phyloP scores from a whole-genome alignment of 2,797 vertebrate species.

The Lindbergichthys nudifrons region DNA sequence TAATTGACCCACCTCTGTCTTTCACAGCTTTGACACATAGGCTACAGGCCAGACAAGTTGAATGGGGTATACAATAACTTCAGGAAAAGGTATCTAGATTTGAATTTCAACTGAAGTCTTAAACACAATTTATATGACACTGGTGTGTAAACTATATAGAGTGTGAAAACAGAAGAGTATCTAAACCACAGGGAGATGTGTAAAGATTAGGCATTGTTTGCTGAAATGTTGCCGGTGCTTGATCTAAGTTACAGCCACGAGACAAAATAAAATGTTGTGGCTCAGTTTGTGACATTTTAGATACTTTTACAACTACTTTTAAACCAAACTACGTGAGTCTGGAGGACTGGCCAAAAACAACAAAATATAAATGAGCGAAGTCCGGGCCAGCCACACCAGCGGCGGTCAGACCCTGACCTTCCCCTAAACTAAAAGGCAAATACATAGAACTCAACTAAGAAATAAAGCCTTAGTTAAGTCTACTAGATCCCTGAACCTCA shows the following conservation, averaged over 20 bases:
- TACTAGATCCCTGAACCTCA: too few relatives aligned
- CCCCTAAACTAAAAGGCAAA: too few relatives aligned
- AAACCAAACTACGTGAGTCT: too few relatives aligned
- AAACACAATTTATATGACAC: not conserved
- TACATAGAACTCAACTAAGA: too few relatives aligned
- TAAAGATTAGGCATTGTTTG: not conserved
- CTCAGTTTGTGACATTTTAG: too few relatives aligned
- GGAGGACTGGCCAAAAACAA: too few relatives aligned
- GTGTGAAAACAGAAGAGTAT: not conserved
- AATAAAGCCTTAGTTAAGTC: too few relatives aligned
- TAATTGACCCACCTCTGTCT: not conserved
- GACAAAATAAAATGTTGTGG: too few relatives aligned
- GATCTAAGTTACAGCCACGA: not conserved
- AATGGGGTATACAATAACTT: not conserved
- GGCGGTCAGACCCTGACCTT: too few relatives aligned
- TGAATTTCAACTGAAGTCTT: not conserved
- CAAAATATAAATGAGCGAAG: too few relatives aligned
- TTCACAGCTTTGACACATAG: not conserved
- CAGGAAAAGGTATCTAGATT: not conserved
- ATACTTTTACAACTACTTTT: too few relatives aligned
- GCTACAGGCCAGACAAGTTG: not conserved
- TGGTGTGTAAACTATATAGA: not conserved
- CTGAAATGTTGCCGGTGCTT: not conserved
- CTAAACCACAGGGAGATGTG: not conserved
- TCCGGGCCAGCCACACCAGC: too few relatives aligned